phyloP scores from a whole-genome alignment of 1,140 invertebrate species.

The Microvelia longipes region DNA sequence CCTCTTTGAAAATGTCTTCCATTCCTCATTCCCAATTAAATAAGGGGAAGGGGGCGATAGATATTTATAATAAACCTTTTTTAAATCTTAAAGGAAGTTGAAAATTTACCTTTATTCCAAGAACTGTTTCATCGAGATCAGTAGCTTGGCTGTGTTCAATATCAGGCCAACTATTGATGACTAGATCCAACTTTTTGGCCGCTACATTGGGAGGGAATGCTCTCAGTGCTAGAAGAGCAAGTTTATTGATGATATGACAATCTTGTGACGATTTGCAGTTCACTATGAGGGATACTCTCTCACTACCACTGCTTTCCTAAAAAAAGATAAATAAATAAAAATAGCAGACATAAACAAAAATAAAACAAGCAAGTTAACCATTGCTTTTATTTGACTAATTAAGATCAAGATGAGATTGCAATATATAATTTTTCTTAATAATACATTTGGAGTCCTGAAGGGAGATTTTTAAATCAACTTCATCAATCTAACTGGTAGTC shows the following conservation, averaged over 20 bases:
- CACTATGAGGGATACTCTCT: conserved; percentile 45
- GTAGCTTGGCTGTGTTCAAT: conserved; percentile 15
- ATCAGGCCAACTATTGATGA: conserved; percentile 11
- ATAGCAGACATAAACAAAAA: not conserved
- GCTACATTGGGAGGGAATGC: conserved; percentile 1
- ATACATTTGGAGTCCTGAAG: too few relatives aligned
- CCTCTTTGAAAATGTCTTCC: too few relatives aligned
- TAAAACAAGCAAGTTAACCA: too few relatives aligned
- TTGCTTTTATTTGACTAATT: too few relatives aligned
- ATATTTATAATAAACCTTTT: too few relatives aligned
- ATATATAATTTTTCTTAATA: too few relatives aligned
- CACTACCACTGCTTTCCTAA: conserved; percentile 39
- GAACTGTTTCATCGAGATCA: conserved; percentile 10
- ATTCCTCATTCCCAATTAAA: too few relatives aligned
- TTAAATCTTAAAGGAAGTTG: too few relatives aligned
- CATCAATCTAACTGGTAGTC: too few relatives aligned
- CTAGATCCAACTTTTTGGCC: not conserved
- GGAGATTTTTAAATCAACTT: too few relatives aligned
- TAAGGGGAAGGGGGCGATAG: too few relatives aligned
- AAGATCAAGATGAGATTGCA: too few relatives aligned
- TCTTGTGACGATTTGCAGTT: conserved; percentile 31
- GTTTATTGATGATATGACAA: conserved; percentile 22
- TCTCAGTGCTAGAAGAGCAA: conserved; percentile 27
- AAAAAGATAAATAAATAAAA: conserved; percentile 10
- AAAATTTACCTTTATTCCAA: conserved; percentile 17